Conservation (phyloP, 2,797 vertebrate genomes). For the Gobionotothen gibberifrons region DNA sequence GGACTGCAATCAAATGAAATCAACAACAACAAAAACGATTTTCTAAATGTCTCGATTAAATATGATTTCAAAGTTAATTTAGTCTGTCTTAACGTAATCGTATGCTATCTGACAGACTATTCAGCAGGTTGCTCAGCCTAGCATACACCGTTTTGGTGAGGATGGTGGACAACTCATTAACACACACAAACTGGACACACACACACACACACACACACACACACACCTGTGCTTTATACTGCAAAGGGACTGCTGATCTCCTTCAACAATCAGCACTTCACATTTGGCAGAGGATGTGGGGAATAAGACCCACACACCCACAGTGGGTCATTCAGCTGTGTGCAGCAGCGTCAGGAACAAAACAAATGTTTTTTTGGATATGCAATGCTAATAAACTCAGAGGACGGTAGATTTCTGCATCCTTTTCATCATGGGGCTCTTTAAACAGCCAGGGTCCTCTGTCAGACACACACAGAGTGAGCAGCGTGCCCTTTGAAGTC, state of each 20-base stretch:
- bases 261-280: slow-evolving; percentile 71
- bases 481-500: slow-evolving; percentile 79
- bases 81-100: no score
- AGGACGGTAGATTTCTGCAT: slow-evolving; percentile 76
- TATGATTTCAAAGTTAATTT: background rate
- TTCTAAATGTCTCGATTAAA: background rate
- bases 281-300: slow-evolving; percentile 70
- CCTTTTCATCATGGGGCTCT: slow-evolving; percentile 79
- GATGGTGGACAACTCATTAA: slow-evolving; percentile 18
- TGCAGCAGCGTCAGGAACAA: slow-evolving; percentile 54
- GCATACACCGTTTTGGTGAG: background rate
- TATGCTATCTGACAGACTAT: no score
- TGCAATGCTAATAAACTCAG: slow-evolving; percentile 77
- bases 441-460: slow-evolving; percentile 73
- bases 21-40: background rate
- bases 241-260: slow-evolving; percentile 57
- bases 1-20: background rate
- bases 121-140: background rate
- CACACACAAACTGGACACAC: slow-evolving; percentile 5
- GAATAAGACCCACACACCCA: slow-evolving; percentile 50
- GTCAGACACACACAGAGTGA: slow-evolving; percentile 69
- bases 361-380: slow-evolving; percentile 74
- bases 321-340: slow-evolving; percentile 58
- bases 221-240: slow-evolving; percentile 24
- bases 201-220: background rate